A percentile compares a stretch with the other conserved stretches of the same genome.
These are phyloP conservation scores for Forbesichthys agassizii DNA, from an alignment of 2,113 vertebrate genomes.

Conservation along the genomic window DNA sequence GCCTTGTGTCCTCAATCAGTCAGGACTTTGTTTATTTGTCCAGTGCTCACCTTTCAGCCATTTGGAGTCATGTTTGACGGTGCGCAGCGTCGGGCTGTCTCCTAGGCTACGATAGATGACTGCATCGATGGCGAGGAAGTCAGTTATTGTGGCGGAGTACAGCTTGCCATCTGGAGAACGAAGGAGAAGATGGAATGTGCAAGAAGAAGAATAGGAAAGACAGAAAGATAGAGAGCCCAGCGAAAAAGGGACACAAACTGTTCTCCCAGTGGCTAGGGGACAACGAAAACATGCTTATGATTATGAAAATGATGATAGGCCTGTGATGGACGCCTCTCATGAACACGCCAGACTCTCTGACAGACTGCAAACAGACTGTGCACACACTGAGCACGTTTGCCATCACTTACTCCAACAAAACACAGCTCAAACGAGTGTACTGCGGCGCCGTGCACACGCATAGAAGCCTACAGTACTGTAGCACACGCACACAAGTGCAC, in stretches of 20 bases:
- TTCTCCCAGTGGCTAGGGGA: constrained; percentile 28
- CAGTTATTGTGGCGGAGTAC: constrained; percentile 97
- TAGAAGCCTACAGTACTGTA: too few species aligned
- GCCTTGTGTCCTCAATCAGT: constrained; percentile 12
- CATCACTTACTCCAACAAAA: constrained; percentile 37
- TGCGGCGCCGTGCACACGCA: too few species aligned
- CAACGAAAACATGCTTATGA: constrained; percentile 42
- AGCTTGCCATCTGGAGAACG: constrained; percentile 88
- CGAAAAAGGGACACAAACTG: constrained; percentile 30
- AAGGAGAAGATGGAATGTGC: constrained; percentile 44
- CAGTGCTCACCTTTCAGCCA: constrained; percentile 93
- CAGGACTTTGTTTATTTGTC: constrained; percentile 29
- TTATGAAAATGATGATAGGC: neutral
- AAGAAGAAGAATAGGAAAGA: constrained; percentile 29
- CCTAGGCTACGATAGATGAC: constrained; percentile 99
- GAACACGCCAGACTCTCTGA: constrained; percentile 30
- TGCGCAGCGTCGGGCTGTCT: constrained; percentile 95
- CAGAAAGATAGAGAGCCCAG: constrained; percentile 5
- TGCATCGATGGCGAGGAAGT: constrained; percentile 97
- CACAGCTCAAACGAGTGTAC: neutral
- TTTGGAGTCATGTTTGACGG: constrained; percentile 98
- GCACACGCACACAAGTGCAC: too few species aligned
- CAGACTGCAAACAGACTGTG: constrained; percentile 42
- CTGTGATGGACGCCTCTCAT: constrained; percentile 37
- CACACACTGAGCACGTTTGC: constrained; percentile 40